A percentile compares a stretch with the other conserved stretches of the same genome.
phyloP scores from a whole-genome alignment of 2,888 invertebrate genomes.

The Acleris literana region DNA sequence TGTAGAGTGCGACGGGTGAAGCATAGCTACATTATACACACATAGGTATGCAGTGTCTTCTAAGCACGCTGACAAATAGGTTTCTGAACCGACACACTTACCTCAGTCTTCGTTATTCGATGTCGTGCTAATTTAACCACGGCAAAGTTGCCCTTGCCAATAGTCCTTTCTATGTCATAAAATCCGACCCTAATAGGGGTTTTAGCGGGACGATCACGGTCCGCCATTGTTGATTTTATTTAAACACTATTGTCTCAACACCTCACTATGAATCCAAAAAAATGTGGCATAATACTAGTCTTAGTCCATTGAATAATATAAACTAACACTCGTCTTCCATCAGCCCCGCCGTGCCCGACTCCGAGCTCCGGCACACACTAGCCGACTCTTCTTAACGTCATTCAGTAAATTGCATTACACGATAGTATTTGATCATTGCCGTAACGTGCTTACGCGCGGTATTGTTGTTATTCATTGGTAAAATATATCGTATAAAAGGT shows the following conservation, averaged over 20 bases:
- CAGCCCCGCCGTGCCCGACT: constrained; percentile 38
- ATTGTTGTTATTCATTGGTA: constrained; percentile 48
- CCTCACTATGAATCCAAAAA: constrained; percentile 35
- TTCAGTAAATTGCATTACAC: constrained; percentile 43
- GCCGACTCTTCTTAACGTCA: constrained; percentile 43
- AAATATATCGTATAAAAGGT: constrained; percentile 67
- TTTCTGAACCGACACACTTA: constrained; percentile 70
- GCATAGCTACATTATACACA: not conserved
- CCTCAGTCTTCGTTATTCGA: constrained; percentile 99
- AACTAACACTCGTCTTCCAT: constrained; percentile 53
- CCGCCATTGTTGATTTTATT: constrained; percentile 78
- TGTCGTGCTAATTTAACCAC: constrained; percentile 99
- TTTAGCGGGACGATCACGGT: constrained; percentile 83
- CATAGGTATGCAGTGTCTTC: not conserved
- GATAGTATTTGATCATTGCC: constrained; percentile 39
- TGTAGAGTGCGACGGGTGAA: too few relatives aligned
- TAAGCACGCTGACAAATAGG: not conserved
- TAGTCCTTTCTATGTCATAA: constrained; percentile 98
- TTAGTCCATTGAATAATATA: constrained; percentile 31
- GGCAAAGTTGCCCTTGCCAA: constrained; percentile 99
- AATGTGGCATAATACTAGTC: constrained; percentile 35
- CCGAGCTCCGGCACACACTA: constrained; percentile 42
- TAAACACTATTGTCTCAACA: constrained; percentile 48
- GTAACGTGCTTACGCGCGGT: constrained; percentile 43
- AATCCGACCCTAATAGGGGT: constrained; percentile 95